phyloP scores from a whole-genome alignment of 1,140 invertebrate genomes.

The Platyscapa corneri region DNA sequence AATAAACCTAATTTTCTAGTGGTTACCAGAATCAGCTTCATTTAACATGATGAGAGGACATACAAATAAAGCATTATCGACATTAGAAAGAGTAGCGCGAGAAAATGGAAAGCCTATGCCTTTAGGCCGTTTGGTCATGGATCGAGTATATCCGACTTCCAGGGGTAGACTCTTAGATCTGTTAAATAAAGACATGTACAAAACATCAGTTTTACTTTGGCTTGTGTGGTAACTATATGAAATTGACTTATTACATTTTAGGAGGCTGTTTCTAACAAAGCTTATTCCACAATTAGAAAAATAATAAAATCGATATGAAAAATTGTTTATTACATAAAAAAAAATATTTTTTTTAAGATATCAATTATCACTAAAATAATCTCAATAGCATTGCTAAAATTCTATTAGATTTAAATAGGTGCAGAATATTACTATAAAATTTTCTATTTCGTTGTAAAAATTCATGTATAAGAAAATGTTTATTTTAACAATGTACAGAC shows the following conservation, averaged over 20 bases:
- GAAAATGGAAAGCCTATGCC: slow-evolving; percentile 94
- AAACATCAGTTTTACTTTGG: slow-evolving; percentile 92
- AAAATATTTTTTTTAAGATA: too few relatives aligned
- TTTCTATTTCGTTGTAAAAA: too few relatives aligned
- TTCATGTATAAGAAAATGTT: too few relatives aligned
- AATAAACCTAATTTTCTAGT: slow-evolving; percentile 75
- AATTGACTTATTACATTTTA: neutral
- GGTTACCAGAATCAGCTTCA: slow-evolving; percentile 94
- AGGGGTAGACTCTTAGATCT: slow-evolving; percentile 86
- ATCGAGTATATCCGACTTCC: slow-evolving; percentile 77
- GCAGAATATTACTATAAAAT: too few relatives aligned
- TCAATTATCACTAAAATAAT: too few relatives aligned
- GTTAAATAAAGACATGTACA: slow-evolving; percentile 85
- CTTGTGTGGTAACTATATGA: slow-evolving; percentile 87
- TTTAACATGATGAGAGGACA: slow-evolving; percentile 91
- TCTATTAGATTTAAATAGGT: too few relatives aligned
- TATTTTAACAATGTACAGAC: too few relatives aligned
- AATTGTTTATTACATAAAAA: neutral
- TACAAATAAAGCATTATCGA: slow-evolving; percentile 88
- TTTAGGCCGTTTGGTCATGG: slow-evolving; percentile 89
- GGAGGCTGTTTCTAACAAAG: too few relatives aligned
- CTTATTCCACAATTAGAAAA: neutral
- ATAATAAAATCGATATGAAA: neutral
- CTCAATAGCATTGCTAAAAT: too few relatives aligned
- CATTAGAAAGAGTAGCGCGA: slow-evolving; percentile 87